Percentiles rank a stretch among this genome's conserved stretches.
These are phyloP conservation scores for Parnassius apollo DNA, from an alignment of 2,888 invertebrate species.

Conservation along the genomic window DNA sequence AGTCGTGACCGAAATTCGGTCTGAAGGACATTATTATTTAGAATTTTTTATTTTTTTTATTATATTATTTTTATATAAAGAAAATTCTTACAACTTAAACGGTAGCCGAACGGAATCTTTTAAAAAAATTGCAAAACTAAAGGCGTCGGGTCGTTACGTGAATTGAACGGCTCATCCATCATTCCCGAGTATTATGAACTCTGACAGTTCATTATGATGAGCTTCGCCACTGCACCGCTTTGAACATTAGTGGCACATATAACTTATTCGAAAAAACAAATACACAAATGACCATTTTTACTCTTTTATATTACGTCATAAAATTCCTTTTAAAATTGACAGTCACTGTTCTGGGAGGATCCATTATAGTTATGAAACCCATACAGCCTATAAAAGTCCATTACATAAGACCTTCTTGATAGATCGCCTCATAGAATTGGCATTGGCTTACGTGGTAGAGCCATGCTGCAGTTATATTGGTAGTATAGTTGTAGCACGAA, in stretches of 20 bases:
- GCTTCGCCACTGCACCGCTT: background rate
- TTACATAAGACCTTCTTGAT: too few relatives aligned
- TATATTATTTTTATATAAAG: background rate
- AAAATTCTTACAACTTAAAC: background rate
- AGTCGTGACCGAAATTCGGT: too few relatives aligned
- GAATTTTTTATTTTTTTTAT: too few relatives aligned
- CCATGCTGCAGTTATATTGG: too few relatives aligned
- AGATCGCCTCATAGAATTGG: too few relatives aligned
- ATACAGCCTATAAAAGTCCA: too few relatives aligned
- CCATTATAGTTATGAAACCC: too few relatives aligned
- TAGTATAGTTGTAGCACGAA: too few relatives aligned
- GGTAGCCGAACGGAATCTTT: background rate
- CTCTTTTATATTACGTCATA: background rate
- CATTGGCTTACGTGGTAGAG: too few relatives aligned
- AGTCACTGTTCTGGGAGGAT: too few relatives aligned
- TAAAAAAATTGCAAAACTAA: constrained; percentile 18
- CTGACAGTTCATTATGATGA: constrained; percentile 18
- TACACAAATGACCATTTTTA: background rate
- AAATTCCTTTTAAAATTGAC: too few relatives aligned
- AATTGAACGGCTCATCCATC: constrained; percentile 18
- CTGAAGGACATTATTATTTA: too few relatives aligned
- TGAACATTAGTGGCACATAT: constrained; percentile 4
- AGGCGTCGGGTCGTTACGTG: constrained; percentile 17
- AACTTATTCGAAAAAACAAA: constrained; percentile 6
- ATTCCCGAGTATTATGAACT: constrained; percentile 12